Conservation (phyloP, 2,113 vertebrate species). For the Paracanthobrama guichenoti region DNA sequence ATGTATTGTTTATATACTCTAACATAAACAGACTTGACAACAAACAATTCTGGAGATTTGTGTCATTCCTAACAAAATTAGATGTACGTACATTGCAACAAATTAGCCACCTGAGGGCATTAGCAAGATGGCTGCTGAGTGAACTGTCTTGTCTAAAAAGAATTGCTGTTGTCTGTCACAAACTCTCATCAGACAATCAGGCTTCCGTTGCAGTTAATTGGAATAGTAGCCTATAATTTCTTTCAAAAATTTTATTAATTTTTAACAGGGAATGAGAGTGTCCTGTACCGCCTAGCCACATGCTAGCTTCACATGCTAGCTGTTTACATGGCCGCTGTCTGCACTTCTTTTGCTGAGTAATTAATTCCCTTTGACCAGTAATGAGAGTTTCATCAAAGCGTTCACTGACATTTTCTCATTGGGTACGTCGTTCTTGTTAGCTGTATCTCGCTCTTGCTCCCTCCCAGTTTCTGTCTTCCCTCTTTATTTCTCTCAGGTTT, state of each 20-base stretch:
- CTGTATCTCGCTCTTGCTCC: neutral
- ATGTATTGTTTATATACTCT: neutral
- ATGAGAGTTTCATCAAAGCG: constrained; percentile 61
- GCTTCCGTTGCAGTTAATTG: neutral
- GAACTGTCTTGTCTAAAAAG: neutral
- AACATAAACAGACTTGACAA: neutral
- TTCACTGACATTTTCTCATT: constrained; percentile 62
- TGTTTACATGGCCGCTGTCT: constrained; percentile 47
- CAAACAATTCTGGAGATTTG: neutral
- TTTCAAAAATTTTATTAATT: neutral
- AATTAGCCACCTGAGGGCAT: neutral
- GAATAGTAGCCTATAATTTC: neutral
- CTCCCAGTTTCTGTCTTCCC: neutral
- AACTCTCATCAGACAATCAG: neutral
- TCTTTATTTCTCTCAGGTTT: constrained; percentile 2
- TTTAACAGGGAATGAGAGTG: neutral
- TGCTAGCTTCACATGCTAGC: neutral
- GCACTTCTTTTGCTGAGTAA: constrained; percentile 61
- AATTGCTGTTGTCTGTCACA: neutral
- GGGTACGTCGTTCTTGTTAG: constrained; percentile 44
- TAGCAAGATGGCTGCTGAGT: neutral
- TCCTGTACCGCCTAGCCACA: neutral
- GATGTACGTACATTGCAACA: neutral
- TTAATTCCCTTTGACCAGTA: constrained; percentile 65
- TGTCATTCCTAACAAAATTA: neutral